Evolutionary conservation across 2,888 invertebrate genomes (phyloP), one percentile per base, ranked within the genome.

Genomic region (Oxyteleia sp.): DNA sequence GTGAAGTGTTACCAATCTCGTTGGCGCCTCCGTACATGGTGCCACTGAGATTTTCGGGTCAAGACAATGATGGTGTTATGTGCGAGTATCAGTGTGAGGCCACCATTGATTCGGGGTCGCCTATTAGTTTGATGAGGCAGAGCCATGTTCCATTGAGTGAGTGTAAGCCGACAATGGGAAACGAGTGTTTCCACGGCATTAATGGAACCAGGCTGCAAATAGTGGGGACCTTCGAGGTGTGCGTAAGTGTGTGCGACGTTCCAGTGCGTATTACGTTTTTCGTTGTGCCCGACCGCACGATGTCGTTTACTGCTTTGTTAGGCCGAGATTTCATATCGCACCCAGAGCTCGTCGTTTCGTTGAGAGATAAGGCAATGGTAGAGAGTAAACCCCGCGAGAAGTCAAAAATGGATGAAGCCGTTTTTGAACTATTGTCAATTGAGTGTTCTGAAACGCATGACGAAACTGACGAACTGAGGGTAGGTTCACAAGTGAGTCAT

Each of bases 261-360:
- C 1, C 13, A 4, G 23, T 29, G 15, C 3, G 18, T n/a, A 10
- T 68, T 10, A 11, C 1, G n/a, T 68, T 68, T 20, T 38, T 1
- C 11, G 38, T 68, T n/a, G 45, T 68, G 15, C 68, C 68, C 13
- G 53, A 68, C 38, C 3, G 2, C 1, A 35, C 51, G 16, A 68
- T 68, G 35, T 1, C 51, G 1, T 68, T 15, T 13, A 53, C 16
- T 11, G 51, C 68, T 0, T 38, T 53, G 20, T 26, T 68, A 4
- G 68, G 68, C 4, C 4, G 68, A 11, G 20, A 68, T 38, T 68
- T 68, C 35, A 35, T 29, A 8, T 38, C 35, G n/a, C 32, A 53
- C 18, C 68, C 68, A 2, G 10, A 18, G 11, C 10, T 68, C 18
- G 15, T 38, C 8, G 32, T 68, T 4, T 1, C 8, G 20, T 15